Evolutionary conservation across 1,140 invertebrate species (phyloP).

Genomic region (Drosophila burlai): DNA sequence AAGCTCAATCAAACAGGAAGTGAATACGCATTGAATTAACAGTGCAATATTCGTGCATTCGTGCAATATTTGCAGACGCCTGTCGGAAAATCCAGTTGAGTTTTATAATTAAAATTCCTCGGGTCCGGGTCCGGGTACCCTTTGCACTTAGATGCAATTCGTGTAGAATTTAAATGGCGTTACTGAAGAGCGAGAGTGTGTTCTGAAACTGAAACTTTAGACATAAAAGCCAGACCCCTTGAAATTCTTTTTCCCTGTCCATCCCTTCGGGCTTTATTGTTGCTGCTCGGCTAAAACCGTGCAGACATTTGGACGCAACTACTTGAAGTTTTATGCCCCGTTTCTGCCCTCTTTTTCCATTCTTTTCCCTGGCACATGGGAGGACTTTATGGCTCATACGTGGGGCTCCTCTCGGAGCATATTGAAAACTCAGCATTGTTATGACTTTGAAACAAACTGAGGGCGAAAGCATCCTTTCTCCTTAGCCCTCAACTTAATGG

Average conservation of each 20-base stretch:
- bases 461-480: conserved; percentile 25
- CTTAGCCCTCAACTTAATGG: conserved; percentile 58
- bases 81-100: conserved; percentile 6
- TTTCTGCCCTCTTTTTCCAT: conserved; percentile 37
- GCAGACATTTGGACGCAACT: conserved; percentile 74
- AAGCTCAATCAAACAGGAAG: conserved; percentile 37
- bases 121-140: background rate
- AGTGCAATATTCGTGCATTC: conserved; percentile 1
- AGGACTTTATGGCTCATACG: conserved; percentile 70
- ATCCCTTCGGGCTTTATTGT: conserved; percentile 44
- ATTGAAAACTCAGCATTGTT: conserved; percentile 81
- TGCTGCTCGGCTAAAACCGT: conserved; percentile 60
- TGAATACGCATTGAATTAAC: conserved; percentile 33
- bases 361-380: conserved; percentile 20
- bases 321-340: conserved; percentile 75
- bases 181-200: conserved; percentile 13
- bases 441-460: conserved; percentile 68
- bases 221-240: conserved; percentile 64
- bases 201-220: conserved; percentile 63
- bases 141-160: conserved; percentile 21
- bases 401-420: conserved; percentile 54
- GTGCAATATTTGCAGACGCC: conserved; percentile 4
- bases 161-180: conserved; percentile 45
- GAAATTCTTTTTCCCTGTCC: conserved; percentile 24
- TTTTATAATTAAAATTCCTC: conserved; percentile 45